These are phyloP conservation scores for Sarcophaga rosellei DNA, from an alignment of 2,888 invertebrate genomes.

Conservation along the genomic window DNA sequence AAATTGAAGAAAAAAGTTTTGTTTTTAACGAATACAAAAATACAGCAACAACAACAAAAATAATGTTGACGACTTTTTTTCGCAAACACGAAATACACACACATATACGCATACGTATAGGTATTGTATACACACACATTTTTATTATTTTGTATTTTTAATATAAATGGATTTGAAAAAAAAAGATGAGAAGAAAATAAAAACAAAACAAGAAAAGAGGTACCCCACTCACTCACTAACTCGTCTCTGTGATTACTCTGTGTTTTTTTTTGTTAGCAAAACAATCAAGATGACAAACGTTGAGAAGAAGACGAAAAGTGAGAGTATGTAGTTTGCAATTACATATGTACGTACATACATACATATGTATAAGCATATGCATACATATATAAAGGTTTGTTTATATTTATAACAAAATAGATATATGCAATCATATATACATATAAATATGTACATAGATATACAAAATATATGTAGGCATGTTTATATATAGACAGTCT, in stretches of 20 bases:
- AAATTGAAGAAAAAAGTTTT: conserved; percentile 10
- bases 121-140: background rate
- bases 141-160: conserved; percentile 42
- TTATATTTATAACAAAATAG: no score
- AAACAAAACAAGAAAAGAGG: background rate
- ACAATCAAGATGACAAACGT: conserved; percentile 31
- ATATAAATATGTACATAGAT: background rate
- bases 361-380: background rate
- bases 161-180: background rate
- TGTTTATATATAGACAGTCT: background rate
- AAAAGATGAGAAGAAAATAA: background rate
- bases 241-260: background rate
- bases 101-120: background rate
- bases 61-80: conserved; percentile 23
- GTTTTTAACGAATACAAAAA: conserved; percentile 26
- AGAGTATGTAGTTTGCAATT: conserved; percentile 51
- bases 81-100: conserved; percentile 12
- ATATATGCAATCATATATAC: background rate
- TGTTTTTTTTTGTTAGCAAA: background rate
- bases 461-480: background rate
- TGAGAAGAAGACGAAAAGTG: conserved; percentile 46
- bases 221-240: conserved; percentile 36
- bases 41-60: conserved; percentile 12
- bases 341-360: conserved; percentile 22
- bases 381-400: background rate